Evolutionary conservation across 2,888 invertebrate genomes (phyloP).

Genomic region (Craniophora ligustri): DNA sequence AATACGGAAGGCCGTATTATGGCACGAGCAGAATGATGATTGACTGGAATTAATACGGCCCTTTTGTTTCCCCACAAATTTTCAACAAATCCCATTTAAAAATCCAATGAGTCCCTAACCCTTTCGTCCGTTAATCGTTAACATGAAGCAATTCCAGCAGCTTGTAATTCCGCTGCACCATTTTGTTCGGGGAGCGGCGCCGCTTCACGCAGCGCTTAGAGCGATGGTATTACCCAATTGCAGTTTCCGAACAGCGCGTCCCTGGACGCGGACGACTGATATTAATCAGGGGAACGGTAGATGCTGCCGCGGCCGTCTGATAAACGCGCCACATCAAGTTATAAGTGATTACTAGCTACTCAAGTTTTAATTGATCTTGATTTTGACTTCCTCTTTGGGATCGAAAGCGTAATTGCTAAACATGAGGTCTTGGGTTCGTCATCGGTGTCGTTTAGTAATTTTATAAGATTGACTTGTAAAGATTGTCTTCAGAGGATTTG

Average conservation of each 20-base stretch:
- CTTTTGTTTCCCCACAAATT: not conserved
- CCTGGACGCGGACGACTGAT: constrained; percentile 47
- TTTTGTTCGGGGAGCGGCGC: constrained; percentile 7
- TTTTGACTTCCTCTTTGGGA: too few relatives aligned
- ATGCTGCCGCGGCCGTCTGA: constrained; percentile 45
- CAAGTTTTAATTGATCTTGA: not conserved
- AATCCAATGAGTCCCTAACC: constrained; percentile 3
- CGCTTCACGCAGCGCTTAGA: constrained; percentile 36
- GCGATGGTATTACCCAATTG: constrained; percentile 52
- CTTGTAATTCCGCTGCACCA: constrained; percentile 17
- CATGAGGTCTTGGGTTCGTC: too few relatives aligned
- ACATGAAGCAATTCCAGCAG: constrained; percentile 18
- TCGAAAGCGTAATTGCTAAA: too few relatives aligned
- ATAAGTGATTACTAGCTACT: constrained; percentile 5
- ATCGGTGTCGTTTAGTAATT: too few relatives aligned
- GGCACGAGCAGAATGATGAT: too few relatives aligned
- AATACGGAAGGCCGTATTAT: too few relatives aligned
- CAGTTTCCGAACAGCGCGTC: constrained; percentile 48
- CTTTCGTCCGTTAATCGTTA: constrained; percentile 1
- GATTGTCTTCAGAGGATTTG: too few relatives aligned
- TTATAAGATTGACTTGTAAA: too few relatives aligned
- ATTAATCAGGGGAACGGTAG: constrained; percentile 55
- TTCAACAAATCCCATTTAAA: not conserved
- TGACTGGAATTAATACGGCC: too few relatives aligned
- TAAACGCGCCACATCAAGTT: constrained; percentile 37